These are phyloP conservation scores for Anseranas semipalmata DNA, from an alignment of 2,113 vertebrate species.

Conservation along the genomic window DNA sequence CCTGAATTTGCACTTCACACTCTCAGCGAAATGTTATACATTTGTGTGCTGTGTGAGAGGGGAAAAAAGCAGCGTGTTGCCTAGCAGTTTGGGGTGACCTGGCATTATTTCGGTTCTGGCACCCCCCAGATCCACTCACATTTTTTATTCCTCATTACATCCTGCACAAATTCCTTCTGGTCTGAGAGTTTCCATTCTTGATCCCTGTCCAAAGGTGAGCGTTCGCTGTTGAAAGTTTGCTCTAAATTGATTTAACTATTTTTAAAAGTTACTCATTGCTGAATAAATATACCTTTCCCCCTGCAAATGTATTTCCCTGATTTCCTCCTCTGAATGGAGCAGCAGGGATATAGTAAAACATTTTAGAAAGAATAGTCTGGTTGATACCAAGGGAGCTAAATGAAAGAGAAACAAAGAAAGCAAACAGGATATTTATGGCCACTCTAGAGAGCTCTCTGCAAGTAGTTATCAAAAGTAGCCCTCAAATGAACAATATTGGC, in stretches of 20 bases:
- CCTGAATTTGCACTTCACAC: slow-evolving; percentile 26
- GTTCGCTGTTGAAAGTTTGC: neutral
- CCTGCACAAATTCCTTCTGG: slow-evolving; percentile 53
- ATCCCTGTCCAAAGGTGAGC: slow-evolving; percentile 42
- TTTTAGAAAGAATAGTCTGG: slow-evolving; percentile 26
- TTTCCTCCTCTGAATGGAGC: slow-evolving; percentile 17
- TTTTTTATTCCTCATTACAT: slow-evolving; percentile 29
- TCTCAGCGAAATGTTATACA: slow-evolving; percentile 22
- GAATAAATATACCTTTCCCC: slow-evolving; percentile 42
- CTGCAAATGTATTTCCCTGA: neutral
- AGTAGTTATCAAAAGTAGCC: slow-evolving; percentile 40
- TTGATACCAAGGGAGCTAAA: slow-evolving; percentile 46
- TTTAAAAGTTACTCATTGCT: slow-evolving; percentile 38
- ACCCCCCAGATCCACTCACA: neutral
- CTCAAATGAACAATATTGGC: slow-evolving; percentile 43
- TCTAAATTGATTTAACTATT: slow-evolving; percentile 61
- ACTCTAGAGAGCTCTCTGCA: slow-evolving; percentile 10
- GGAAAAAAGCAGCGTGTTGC: neutral
- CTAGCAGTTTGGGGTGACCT: neutral
- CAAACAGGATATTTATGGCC: slow-evolving; percentile 66
- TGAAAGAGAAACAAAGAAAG: slow-evolving; percentile 55
- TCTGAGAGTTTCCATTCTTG: slow-evolving; percentile 69
- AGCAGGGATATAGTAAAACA: neutral
- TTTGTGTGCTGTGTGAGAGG: neutral
- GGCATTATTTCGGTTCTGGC: neutral